Conservation (phyloP, 1,140 invertebrate species). For the Magallana ariakensis region DNA sequence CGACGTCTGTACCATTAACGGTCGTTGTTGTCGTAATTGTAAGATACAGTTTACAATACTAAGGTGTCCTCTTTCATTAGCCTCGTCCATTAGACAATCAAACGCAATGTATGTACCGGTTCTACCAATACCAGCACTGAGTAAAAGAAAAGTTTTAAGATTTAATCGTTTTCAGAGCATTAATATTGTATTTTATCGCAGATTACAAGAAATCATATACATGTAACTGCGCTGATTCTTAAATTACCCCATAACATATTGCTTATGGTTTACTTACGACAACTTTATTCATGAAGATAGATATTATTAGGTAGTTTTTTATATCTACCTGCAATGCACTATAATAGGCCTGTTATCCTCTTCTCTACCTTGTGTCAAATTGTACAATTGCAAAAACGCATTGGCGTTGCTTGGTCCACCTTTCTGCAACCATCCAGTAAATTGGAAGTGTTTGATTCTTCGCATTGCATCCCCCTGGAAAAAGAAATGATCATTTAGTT, state of each 20-base stretch:
- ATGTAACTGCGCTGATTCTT: too few species aligned
- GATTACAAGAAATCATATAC: too few species aligned
- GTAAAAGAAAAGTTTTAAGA: neutral
- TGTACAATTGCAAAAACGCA: neutral
- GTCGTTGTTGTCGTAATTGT: slow-evolving; percentile 3
- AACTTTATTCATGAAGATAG: too few species aligned
- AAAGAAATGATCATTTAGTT: neutral
- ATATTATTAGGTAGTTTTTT: too few species aligned
- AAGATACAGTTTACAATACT: neutral
- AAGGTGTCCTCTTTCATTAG: neutral
- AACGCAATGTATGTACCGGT: slow-evolving; percentile 14
- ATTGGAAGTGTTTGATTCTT: neutral
- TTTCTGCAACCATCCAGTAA: neutral
- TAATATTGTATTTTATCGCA: too few species aligned
- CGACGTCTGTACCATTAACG: neutral
- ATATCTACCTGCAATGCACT: neutral
- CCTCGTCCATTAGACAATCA: slow-evolving; percentile 10
- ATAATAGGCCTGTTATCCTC: neutral
- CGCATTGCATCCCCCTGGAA: neutral
- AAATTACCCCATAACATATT: too few species aligned
- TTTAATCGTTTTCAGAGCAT: too few species aligned
- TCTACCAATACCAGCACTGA: slow-evolving; percentile 17
- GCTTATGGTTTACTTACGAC: too few species aligned
- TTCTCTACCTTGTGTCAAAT: neutral
- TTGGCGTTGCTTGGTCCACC: neutral